Conservation (phyloP, 2,888 invertebrate genomes). For the Rhodophaea formosa region DNA sequence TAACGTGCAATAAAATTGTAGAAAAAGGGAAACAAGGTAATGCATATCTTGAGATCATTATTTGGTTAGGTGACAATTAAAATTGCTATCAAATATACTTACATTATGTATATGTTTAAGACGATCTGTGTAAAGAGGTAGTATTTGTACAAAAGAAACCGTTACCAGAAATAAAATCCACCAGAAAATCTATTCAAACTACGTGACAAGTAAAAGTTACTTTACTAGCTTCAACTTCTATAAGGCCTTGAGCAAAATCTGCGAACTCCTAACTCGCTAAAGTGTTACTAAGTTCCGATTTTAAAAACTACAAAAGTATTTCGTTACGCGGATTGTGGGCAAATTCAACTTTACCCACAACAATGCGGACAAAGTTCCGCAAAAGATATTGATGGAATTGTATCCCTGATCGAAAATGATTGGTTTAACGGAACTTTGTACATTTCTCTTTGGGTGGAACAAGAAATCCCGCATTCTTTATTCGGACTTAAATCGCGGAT, state of each 20-base stretch:
- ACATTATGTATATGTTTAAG: too few relatives aligned
- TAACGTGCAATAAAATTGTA: too few relatives aligned
- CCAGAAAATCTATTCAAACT: conserved; percentile 31
- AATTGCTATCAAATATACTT: too few relatives aligned
- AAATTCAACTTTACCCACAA: conserved; percentile 21
- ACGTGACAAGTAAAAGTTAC: not conserved
- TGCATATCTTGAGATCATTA: too few relatives aligned
- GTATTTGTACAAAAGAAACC: conserved; percentile 10
- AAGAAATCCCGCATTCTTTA: conserved; percentile 16
- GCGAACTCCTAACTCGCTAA: conserved; percentile 17
- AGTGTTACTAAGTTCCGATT: conserved; percentile 20
- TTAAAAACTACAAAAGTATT: conserved; percentile 22
- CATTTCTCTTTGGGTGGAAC: conserved; percentile 11
- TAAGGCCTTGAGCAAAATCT: conserved; percentile 21
- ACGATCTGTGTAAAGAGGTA: not conserved
- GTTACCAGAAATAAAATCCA: conserved; percentile 26
- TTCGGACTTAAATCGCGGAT: conserved; percentile 18
- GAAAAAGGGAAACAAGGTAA: too few relatives aligned
- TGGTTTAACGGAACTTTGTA: conserved; percentile 27
- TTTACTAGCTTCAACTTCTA: not conserved
- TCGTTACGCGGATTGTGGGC: conserved; percentile 16
- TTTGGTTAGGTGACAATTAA: too few relatives aligned
- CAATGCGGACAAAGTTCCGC: conserved; percentile 21
- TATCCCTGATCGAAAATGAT: conserved; percentile 27
- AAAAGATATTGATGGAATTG: conserved; percentile 28